phyloP scores from a whole-genome alignment of 1,140 invertebrate genomes.

The Pararge aegeria region DNA sequence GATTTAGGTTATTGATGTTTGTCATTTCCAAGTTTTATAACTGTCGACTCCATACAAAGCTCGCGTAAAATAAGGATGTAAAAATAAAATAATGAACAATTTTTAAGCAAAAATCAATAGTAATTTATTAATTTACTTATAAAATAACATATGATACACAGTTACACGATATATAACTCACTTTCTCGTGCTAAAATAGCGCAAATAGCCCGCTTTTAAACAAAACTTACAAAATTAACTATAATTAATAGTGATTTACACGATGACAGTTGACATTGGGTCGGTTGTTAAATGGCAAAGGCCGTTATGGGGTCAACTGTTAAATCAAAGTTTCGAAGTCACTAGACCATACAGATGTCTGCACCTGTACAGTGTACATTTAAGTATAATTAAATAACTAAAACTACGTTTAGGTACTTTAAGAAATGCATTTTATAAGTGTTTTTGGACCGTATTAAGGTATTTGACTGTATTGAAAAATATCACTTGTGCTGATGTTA shows the following conservation, averaged over 20 bases:
- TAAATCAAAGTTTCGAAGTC: not conserved
- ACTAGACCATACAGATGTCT: too few species aligned
- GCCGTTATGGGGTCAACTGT: not conserved
- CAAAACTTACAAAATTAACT: not conserved
- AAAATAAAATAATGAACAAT: conserved; percentile 14
- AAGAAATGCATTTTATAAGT: too few species aligned
- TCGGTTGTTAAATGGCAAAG: not conserved
- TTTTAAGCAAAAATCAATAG: conserved; percentile 30
- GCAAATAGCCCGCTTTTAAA: not conserved
- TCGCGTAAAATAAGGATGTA: too few species aligned
- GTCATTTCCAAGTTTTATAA: too few species aligned
- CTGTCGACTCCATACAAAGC: too few species aligned
- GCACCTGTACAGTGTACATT: too few species aligned
- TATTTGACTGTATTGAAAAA: too few species aligned
- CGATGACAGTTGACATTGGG: not conserved
- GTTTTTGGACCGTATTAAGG: too few species aligned
- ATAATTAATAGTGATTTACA: conserved; percentile 6
- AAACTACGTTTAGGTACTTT: too few species aligned
- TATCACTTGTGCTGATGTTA: too few species aligned
- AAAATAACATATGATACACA: conserved; percentile 29
- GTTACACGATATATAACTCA: conserved; percentile 7
- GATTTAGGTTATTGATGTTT: too few species aligned
- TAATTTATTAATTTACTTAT: conserved; percentile 30
- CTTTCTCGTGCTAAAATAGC: conserved; percentile 5
- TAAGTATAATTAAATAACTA: too few species aligned